A percentile compares a stretch with the other conserved stretches of the same genome.
These are phyloP conservation scores for Apocrypta bakeri DNA, from an alignment of 1,140 invertebrate genomes.

Conservation along the genomic window DNA sequence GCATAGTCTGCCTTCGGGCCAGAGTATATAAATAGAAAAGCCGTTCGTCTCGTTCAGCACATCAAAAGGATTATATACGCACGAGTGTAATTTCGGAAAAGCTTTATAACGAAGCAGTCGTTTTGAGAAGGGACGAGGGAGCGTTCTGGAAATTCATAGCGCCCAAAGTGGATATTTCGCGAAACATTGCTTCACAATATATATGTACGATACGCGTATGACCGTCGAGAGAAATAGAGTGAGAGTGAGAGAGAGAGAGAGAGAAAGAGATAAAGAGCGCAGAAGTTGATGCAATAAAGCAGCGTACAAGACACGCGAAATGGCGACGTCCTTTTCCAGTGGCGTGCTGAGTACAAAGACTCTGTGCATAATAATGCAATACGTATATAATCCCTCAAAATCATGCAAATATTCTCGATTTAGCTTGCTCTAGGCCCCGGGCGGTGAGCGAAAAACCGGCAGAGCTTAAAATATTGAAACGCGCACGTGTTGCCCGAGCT, in stretches of 20 bases:
- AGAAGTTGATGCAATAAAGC: not conserved
- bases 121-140: not conserved
- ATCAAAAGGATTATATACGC: not conserved
- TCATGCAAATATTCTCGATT: not conserved
- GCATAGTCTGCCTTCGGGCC: not conserved
- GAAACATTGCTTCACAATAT: not conserved
- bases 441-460: not conserved
- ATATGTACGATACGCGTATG: not conserved
- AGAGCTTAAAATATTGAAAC: slow-evolving; percentile 1
- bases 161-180: not conserved
- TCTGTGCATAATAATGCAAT: slow-evolving; percentile 7
- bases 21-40: not conserved
- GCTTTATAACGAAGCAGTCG: not conserved
- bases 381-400: not conserved
- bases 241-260: too few relatives aligned
- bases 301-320: not conserved
- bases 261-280: not conserved
- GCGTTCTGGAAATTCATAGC: not conserved
- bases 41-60: not conserved
- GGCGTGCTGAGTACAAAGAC: not conserved
- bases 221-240: too few relatives aligned
- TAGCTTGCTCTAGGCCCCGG: not conserved
- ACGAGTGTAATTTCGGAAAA: not conserved
- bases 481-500: not conserved
- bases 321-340: not conserved